phyloP scores from a whole-genome alignment of 2,113 vertebrate species.

The Empidonax traillii region DNA sequence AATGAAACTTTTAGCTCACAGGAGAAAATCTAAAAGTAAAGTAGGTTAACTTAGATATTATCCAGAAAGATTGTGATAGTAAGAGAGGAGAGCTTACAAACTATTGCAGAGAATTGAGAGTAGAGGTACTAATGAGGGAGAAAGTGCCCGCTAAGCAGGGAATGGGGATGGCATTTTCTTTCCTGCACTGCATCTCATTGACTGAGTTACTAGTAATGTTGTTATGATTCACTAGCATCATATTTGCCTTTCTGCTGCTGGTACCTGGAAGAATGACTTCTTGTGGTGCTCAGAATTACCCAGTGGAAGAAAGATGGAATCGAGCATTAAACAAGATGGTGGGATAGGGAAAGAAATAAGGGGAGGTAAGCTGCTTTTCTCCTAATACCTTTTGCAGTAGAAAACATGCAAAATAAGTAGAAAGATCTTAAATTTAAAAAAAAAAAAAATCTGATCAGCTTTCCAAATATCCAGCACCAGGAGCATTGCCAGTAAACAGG shows the following conservation, averaged over 20 bases:
- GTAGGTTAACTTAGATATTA: background rate
- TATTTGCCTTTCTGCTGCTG: background rate
- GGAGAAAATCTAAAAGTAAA: background rate
- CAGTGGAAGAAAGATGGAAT: background rate
- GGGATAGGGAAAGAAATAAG: background rate
- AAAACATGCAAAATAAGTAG: background rate
- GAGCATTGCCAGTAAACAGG: background rate
- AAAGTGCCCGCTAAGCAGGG: background rate
- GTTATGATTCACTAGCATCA: background rate
- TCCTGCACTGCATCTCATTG: background rate
- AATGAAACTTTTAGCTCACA: background rate
- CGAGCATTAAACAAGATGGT: background rate
- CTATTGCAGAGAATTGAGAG: background rate
- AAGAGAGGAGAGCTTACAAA: background rate
- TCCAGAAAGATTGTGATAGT: background rate
- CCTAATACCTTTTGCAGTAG: background rate
- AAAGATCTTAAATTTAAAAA: background rate
- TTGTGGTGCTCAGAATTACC: background rate
- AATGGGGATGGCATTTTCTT: background rate
- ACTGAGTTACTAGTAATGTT: background rate
- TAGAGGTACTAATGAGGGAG: background rate
- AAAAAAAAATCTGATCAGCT: rapidly evolving
- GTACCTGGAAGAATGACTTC: background rate
- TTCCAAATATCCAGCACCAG: background rate
- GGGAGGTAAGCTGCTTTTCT: background rate